Evolutionary conservation across 2,888 invertebrate genomes (phyloP), one percentile per base, ranked within the genome.

Genomic region (Caenorhabditis auriculariae): DNA sequence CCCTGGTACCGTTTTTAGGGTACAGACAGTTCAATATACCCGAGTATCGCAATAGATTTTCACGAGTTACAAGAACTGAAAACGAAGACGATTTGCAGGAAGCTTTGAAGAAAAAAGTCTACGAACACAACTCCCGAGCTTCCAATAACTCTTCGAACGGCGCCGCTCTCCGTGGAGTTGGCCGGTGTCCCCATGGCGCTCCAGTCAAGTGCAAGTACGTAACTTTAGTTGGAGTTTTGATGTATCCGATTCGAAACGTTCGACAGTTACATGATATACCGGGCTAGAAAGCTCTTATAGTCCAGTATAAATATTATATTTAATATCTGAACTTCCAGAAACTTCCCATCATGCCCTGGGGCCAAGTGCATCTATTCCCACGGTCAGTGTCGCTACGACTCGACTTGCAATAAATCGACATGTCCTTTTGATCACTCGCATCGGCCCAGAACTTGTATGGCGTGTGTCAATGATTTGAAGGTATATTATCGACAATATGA

Each of bases 351-450:
- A 19, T 69, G 69, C 27, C 69, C 69, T 19, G 69, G 69, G 0
- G 35, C 54, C 15, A 55, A 57, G n/a, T 69, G 69, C 29, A 62
- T 69, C 23, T 69, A 69, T 37, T 62, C 62, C 12, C 69, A 69
- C 23, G 61, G 60, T 21, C 32, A 38, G 23, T 69, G 69, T 43
- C 57, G 62, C 9, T 63, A 59, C 29, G 49, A 49, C 21, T 21
- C 29, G 2, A 23, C 55, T 1, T 69, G 69, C 42, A 61, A 57
- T 44, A 63, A 66, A 23, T 4, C 19, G 12, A 50, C 56, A 3
- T 69, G 69, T 32, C 69, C 69, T 17, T 69, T 69, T 47, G 69
- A 69, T 39, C 69, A 69, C 54, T 43, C 62, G 15, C 49, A 60
- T 27, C 57, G 60, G 9, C 65, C 62, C 6, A 35, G 69, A 5